Base-by-base conservation (phyloP, 2,888 invertebrate species). In the Gasteruption jaculator region DNA sequence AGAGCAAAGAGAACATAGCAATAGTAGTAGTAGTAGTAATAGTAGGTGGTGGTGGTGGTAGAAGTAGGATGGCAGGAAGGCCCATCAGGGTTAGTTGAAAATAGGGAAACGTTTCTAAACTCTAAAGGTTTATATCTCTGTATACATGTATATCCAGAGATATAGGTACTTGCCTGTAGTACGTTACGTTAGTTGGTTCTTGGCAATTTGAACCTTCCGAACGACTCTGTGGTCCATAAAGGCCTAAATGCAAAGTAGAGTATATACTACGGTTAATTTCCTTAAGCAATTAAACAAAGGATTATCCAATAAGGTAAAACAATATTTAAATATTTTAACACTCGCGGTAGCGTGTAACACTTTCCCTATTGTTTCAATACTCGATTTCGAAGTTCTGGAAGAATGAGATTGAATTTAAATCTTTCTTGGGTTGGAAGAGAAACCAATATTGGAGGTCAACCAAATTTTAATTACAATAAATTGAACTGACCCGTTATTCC, bases 221-320 rank as follows among this genome's bases (percentile, higher is more conserved):
- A 59, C 54, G 56, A 57, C 56, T 49, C 49, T 46, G 46, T 43
- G 45, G 47, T 49, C 54, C 56, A 58, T 60, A 58, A 63, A 59
- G 57, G 60, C 52, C 57, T 56, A 58, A 62, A 63, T 60, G 57
- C 53, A 54, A 60, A 60, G 54, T 56, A 50, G 53, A 60, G 54
- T 59, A n/a, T n/a, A 52, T 54, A 51, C 52, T 47, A 38, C 57
- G 51, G n/a, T 57, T 63, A 57, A 63, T 64, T 63, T 56, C 52
- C 50, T 56, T 50, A 50, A 49, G 45, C 55, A 52, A 61, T 62
- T 61, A 61, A 59, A 55, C 52, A 45, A 50, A 53, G 45, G 49
- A 49, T 49, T 48, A 45, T 37, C 41, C 34, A 37, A n/a, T n/a
- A n/a, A n/a, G n/a, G n/a, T n/a, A n/a, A n/a, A n/a, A n/a, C n/a